A percentile compares a stretch with the other conserved stretches of the same genome.
These are phyloP conservation scores for Panulirus ornatus DNA, from an alignment of 1,140 invertebrate genomes.

Conservation along the genomic window DNA sequence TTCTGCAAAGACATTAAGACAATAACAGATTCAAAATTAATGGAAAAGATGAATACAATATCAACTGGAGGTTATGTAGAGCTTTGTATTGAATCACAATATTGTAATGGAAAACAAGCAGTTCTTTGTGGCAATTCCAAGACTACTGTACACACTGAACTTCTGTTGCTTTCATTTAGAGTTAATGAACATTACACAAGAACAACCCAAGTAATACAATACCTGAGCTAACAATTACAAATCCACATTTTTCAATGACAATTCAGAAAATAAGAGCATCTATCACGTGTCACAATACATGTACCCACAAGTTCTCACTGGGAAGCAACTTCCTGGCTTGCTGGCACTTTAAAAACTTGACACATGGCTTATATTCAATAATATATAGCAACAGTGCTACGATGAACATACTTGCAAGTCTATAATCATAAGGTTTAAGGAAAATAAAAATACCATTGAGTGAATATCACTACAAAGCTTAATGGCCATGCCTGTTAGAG, in stretches of 20 bases:
- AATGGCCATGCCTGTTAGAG: slow-evolving; percentile 25
- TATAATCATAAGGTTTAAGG: slow-evolving; percentile 34
- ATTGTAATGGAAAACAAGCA: no score
- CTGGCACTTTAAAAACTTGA: not conserved
- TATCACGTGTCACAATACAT: not conserved
- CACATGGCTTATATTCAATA: slow-evolving; percentile 42
- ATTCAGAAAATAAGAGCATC: not conserved
- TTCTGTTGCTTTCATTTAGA: no score
- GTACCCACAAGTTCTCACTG: not conserved
- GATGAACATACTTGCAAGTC: slow-evolving; percentile 39
- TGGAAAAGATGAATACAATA: no score
- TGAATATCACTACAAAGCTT: slow-evolving; percentile 58
- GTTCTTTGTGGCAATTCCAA: no score
- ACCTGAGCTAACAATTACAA: not conserved
- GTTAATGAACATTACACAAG: no score
- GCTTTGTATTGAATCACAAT: no score
- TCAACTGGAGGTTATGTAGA: no score
- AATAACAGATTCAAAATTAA: no score
- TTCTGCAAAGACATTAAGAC: no score
- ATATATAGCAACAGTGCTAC: slow-evolving; percentile 41
- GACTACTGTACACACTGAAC: no score
- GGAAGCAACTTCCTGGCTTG: not conserved
- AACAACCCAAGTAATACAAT: not conserved
- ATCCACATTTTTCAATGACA: not conserved
- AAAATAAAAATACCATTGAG: slow-evolving; percentile 49